A percentile compares a stretch with the other conserved stretches of the same genome.
Conservation (phyloP, 2,888 invertebrate genomes). For the Trypoxylon attenuatum region DNA sequence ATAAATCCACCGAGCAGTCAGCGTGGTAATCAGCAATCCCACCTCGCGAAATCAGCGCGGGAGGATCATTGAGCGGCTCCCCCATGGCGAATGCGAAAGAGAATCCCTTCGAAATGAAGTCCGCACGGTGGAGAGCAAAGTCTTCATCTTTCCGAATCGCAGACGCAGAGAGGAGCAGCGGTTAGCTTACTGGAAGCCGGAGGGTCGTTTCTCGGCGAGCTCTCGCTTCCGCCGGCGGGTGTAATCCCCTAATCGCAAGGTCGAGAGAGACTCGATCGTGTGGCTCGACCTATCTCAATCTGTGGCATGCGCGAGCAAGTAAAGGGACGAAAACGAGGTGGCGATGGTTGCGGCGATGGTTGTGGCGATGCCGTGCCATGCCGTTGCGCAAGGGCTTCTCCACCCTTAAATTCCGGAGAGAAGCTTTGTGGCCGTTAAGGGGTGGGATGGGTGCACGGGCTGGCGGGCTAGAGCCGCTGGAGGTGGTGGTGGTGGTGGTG, state of each 20-base stretch:
- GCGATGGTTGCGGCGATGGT: constrained; percentile 3
- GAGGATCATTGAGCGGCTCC: no score
- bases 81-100: no score
- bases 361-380: neutral
- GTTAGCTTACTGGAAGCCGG: no score
- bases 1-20: no score
- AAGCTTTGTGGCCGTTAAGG: constrained; percentile 59
- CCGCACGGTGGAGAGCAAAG: no score
- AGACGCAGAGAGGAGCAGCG: no score
- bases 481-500: constrained; percentile 48
- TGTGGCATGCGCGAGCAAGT: constrained; percentile 30
- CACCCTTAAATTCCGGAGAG: constrained; percentile 66
- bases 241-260: constrained; percentile 50
- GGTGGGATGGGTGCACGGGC: constrained; percentile 43
- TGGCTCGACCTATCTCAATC: constrained; percentile 65
- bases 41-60: no score
- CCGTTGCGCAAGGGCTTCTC: constrained; percentile 57
- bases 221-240: constrained; percentile 4
- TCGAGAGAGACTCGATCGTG: constrained; percentile 60
- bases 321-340: constrained; percentile 47
- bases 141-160: no score
- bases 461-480: constrained; percentile 47
- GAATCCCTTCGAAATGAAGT: no score
- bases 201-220: neutral
- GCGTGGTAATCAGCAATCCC: no score